These are phyloP conservation scores for Magallana gigas DNA, from an alignment of 1,140 invertebrate genomes.

Conservation along the genomic window DNA sequence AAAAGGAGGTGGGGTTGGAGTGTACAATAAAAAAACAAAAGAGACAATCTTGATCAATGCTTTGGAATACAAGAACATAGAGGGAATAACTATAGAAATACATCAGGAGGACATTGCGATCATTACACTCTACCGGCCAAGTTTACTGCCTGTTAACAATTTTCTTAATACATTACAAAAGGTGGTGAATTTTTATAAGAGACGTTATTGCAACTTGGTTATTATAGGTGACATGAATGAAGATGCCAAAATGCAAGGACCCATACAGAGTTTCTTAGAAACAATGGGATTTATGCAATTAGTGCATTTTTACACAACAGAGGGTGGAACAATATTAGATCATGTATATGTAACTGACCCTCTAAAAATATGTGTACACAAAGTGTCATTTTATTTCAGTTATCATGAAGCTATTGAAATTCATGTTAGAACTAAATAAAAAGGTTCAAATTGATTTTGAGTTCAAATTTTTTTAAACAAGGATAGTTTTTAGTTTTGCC, in stretches of 20 bases:
- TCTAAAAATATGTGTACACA: background rate
- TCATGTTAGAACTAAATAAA: conserved; percentile 20
- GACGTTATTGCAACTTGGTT: background rate
- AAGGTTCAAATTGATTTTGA: background rate
- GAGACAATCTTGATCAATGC: background rate
- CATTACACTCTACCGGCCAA: background rate
- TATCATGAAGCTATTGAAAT: conserved; percentile 41
- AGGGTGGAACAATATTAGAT: conserved; percentile 25
- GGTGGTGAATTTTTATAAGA: background rate
- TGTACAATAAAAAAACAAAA: background rate
- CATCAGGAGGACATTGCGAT: background rate
- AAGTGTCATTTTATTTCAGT: conserved; percentile 32
- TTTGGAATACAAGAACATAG: too few species aligned
- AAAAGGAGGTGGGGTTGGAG: conserved; percentile 7
- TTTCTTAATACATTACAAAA: background rate
- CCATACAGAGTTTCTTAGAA: conserved; percentile 12
- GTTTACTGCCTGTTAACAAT: too few species aligned
- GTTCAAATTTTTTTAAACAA: background rate
- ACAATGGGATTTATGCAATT: conserved; percentile 18
- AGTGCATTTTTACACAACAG: conserved; percentile 33
- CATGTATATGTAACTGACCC: conserved; percentile 29
- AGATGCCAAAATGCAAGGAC: background rate
- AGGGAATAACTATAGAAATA: background rate
- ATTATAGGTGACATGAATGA: conserved; percentile 34
- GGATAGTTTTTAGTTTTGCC: background rate